These are phyloP conservation scores for Oncorhynchus nerka DNA, from an alignment of 2,113 vertebrate species.

Conservation along the genomic window DNA sequence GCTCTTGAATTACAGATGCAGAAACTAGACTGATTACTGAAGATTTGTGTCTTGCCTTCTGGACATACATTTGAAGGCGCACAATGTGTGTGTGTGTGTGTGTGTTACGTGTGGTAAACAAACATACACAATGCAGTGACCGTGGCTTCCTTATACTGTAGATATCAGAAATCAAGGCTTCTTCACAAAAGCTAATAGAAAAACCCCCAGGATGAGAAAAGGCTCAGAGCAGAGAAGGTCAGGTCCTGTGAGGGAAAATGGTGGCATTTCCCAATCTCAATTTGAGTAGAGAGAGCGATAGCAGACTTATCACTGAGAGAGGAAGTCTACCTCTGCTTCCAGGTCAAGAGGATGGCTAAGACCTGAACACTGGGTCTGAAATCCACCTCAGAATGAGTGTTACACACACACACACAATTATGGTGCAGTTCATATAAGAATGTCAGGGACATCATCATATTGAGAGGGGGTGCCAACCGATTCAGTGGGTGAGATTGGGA, in stretches of 20 bases:
- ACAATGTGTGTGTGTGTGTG: not conserved
- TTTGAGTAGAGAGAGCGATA: not conserved
- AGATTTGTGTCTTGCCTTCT: slow-evolving; percentile 9
- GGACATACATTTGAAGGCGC: not conserved
- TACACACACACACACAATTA: not conserved
- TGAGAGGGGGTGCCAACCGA: not conserved
- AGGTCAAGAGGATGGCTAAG: not conserved
- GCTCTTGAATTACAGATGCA: slow-evolving; percentile 24
- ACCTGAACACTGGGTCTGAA: not conserved
- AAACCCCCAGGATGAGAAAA: not conserved
- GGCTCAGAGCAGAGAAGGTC: slow-evolving; percentile 1
- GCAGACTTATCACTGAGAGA: not conserved
- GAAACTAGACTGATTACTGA: slow-evolving; percentile 17
- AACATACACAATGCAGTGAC: slow-evolving; percentile 3
- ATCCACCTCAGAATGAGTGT: too few relatives aligned
- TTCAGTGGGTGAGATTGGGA: not conserved
- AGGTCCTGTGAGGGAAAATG: not conserved
- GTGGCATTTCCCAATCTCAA: slow-evolving; percentile 24
- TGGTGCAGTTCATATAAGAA: not conserved
- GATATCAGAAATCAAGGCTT: slow-evolving; percentile 4
- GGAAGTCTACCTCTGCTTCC: not conserved
- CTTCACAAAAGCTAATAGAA: not conserved
- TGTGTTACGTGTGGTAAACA: not conserved
- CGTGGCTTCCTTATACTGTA: too few relatives aligned
- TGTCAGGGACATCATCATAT: too few relatives aligned